phyloP scores from a whole-genome alignment of 2,797 vertebrate genomes.

The Hybognathus amarus region DNA sequence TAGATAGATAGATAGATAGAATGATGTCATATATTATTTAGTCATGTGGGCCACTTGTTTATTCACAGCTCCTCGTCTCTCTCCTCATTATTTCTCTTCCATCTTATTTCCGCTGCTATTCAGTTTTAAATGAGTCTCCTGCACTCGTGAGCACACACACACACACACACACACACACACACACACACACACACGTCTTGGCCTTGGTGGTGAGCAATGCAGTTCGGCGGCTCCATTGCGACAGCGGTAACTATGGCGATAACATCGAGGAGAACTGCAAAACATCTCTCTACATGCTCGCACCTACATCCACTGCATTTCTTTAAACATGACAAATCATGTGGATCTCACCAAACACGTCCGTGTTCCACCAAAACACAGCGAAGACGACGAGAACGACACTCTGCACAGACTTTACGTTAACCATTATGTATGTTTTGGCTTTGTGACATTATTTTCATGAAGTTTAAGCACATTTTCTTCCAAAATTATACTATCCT shows the following conservation, averaged over 20 bases:
- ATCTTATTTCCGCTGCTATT: conserved; percentile 25
- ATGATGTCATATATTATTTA: neutral
- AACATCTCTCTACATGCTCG: conserved; percentile 28
- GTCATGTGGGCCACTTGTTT: neutral
- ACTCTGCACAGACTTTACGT: neutral
- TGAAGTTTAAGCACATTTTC: neutral
- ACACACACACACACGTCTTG: neutral
- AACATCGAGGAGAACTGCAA: conserved; percentile 21
- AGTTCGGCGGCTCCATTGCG: conserved; percentile 18
- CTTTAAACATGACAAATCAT: neutral
- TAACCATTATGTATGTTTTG: neutral
- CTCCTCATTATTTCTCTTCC: conserved; percentile 24
- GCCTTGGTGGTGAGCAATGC: conserved; percentile 38
- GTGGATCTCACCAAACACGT: neutral
- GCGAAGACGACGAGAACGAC: no score
- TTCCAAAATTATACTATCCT: neutral
- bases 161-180: neutral
- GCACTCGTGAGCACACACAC: conserved; percentile 23
- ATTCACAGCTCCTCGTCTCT: neutral
- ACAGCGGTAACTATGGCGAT: conserved; percentile 45
- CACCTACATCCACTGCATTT: conserved; percentile 20
- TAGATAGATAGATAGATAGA: no score
- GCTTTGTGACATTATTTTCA: neutral
- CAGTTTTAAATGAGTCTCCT: conserved; percentile 25
- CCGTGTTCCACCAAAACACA: neutral